Percentiles rank a stretch among this genome's conserved stretches.
Evolutionary conservation across 1,140 invertebrate genomes (phyloP).

Genomic region (Drosophila miranda): DNA sequence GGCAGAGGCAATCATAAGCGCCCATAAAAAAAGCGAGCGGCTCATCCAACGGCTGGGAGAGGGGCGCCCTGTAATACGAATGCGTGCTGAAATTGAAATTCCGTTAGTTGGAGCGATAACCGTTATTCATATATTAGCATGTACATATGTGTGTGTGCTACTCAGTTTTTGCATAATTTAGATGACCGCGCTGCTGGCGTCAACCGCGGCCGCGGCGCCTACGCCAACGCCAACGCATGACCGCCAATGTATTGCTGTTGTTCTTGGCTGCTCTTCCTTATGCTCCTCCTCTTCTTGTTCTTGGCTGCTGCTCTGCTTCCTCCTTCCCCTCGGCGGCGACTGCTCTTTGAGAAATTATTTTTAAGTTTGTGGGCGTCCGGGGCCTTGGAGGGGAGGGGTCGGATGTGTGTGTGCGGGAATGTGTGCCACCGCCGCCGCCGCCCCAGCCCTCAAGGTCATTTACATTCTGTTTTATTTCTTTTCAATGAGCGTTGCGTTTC

Average conservation of each 20-base stretch:
- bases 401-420: conserved; percentile 6
- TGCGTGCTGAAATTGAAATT: conserved; percentile 56
- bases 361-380: conserved; percentile 68
- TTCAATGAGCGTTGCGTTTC: conserved; percentile 42
- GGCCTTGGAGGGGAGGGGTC: conserved; percentile 3
- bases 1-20: conserved; percentile 40
- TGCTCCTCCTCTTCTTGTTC: conserved; percentile 11
- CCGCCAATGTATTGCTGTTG: conserved; percentile 61
- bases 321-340: conserved; percentile 17
- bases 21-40: conserved; percentile 53
- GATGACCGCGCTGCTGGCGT: conserved; percentile 35
- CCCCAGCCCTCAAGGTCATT: conserved; percentile 64
- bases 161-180: conserved; percentile 70
- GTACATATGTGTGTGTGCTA: conserved; percentile 7
- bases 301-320: conserved; percentile 37
- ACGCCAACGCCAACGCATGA: conserved; percentile 57
- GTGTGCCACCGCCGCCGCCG: conserved; percentile 33
- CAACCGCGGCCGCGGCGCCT: conserved; percentile 23
- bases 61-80: background rate
- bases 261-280: conserved; percentile 8
- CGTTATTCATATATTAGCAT: conserved; percentile 26
- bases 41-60: background rate
- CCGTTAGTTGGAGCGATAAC: conserved; percentile 36
- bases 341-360: conserved; percentile 75
- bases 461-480: conserved; percentile 75